Percentiles rank a stretch among this genome's conserved stretches.
Conservation (phyloP, 2,797 vertebrate genomes). For the Fratercula arctica region DNA sequence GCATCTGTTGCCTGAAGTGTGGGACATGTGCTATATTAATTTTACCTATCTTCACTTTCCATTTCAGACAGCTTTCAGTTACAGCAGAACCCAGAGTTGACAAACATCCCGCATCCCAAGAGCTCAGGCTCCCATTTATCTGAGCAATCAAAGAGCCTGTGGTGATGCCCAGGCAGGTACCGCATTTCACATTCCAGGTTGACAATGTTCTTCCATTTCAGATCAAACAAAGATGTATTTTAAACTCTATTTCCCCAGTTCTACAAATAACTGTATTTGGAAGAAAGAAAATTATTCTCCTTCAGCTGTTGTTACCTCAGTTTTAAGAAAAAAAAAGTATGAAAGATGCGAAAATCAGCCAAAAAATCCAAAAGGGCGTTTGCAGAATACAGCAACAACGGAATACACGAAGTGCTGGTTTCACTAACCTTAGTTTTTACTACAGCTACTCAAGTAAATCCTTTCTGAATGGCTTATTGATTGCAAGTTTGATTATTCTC, state of each 20-base stretch:
- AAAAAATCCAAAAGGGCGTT: not conserved
- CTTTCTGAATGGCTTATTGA: not conserved
- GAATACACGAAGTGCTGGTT: not conserved
- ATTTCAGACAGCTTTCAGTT: not conserved
- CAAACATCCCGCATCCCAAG: not conserved
- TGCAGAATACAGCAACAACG: not conserved
- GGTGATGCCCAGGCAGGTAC: not conserved
- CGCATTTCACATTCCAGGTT: not conserved
- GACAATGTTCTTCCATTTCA: not conserved
- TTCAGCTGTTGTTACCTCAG: not conserved
- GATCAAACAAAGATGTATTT: not conserved
- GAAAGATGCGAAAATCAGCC: not conserved
- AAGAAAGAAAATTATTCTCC: not conserved
- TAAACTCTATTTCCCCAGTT: not conserved
- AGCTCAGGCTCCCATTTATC: not conserved
- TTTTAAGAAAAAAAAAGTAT: not conserved
- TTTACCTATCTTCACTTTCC: not conserved
- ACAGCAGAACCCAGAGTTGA: not conserved
- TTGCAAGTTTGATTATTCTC: conserved; percentile 2
- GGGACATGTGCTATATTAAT: not conserved
- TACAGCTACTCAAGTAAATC: not conserved
- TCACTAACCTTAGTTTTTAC: not conserved
- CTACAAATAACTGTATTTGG: not conserved
- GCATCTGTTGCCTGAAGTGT: not conserved
- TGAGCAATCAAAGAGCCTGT: not conserved